phyloP scores from a whole-genome alignment of 2,888 invertebrate species.

The Argyresthia albistria region DNA sequence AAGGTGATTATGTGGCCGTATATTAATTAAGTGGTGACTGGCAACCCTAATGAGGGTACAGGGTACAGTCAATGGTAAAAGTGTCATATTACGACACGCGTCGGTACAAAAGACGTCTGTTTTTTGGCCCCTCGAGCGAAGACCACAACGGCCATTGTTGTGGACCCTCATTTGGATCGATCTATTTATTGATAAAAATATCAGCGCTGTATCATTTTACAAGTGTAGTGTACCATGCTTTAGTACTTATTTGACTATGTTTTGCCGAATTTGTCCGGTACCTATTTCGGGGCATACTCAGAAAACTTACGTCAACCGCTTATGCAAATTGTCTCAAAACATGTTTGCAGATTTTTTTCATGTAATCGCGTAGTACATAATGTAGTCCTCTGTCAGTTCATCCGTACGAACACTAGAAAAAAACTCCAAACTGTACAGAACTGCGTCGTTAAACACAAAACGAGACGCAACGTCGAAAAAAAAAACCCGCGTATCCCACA shows the following conservation, averaged over 20 bases:
- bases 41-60: constrained; percentile 48
- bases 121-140: constrained; percentile 33
- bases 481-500: not conserved
- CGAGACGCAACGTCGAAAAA: not conserved
- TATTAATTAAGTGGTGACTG: constrained; percentile 29
- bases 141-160: constrained; percentile 30
- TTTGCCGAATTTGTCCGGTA: too few species aligned
- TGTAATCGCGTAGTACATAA: too few species aligned
- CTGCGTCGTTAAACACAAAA: not conserved
- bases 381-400: too few species aligned
- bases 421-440: constrained; percentile 3
- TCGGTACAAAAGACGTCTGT: constrained; percentile 35
- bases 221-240: not conserved
- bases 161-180: constrained; percentile 32
- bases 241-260: too few species aligned
- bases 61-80: constrained; percentile 25
- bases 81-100: constrained; percentile 57
- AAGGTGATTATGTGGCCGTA: not conserved
- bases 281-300: too few species aligned
- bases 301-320: too few species aligned
- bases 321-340: too few species aligned
- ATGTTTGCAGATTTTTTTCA: too few species aligned
- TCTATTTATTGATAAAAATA: constrained; percentile 37
- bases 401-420: constrained; percentile 8
- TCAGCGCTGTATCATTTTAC: constrained; percentile 48